Conservation (phyloP, 2,113 vertebrate species). For the Ariopsis seemanni region DNA sequence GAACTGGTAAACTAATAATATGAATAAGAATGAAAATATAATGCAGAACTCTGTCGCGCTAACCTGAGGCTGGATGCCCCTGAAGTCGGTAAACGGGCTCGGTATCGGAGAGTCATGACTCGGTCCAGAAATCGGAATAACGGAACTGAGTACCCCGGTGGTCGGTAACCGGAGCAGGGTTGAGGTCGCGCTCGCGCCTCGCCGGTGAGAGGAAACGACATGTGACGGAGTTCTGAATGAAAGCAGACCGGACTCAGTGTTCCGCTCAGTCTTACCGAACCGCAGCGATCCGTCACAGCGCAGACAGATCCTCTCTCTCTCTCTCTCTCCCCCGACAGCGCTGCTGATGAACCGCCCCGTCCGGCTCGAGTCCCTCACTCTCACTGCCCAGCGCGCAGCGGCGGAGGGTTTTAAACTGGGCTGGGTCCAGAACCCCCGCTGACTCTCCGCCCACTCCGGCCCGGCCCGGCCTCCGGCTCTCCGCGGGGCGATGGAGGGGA, state of each 20-base stretch:
- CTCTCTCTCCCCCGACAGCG: background rate
- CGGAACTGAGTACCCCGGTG: background rate
- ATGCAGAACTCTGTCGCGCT: too few relatives aligned
- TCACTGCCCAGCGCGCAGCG: conserved; percentile 37
- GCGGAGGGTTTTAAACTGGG: conserved; percentile 55
- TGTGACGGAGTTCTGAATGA: background rate
- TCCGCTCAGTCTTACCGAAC: background rate
- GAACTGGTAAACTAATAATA: too few relatives aligned
- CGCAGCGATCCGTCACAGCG: background rate
- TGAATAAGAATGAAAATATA: too few relatives aligned
- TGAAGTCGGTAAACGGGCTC: background rate
- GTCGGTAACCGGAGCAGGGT: background rate
- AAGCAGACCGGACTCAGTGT: background rate
- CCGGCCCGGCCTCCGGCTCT: conserved; percentile 51
- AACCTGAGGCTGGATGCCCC: background rate
- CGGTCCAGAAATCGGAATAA: background rate
- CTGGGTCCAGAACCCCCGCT: conserved; percentile 50
- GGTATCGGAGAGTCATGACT: background rate
- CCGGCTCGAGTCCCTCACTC: conserved; percentile 50
- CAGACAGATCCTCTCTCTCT: background rate
- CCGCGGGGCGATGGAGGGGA: background rate
- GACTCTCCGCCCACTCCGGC: conserved; percentile 65
- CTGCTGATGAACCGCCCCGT: background rate
- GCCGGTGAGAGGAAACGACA: background rate
- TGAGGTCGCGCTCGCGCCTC: background rate